Evolutionary conservation across 2,797 vertebrate species (phyloP).

Genomic region (Morelia viridis): DNA sequence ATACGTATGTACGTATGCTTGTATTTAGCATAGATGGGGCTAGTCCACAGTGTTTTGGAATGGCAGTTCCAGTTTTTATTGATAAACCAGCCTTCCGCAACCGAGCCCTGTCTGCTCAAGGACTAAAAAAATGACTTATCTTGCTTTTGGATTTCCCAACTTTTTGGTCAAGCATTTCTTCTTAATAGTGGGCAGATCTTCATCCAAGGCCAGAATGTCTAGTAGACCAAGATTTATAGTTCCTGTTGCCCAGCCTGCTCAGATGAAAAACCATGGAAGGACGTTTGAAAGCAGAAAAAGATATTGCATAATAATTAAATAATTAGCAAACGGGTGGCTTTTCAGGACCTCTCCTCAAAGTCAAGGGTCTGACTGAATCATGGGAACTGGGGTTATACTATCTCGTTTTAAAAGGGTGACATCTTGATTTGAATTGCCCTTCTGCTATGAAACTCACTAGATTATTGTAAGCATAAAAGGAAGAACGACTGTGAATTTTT

Average conservation of each 20-base stretch:
- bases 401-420: too few species aligned
- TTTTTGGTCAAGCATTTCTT: background rate
- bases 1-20: background rate
- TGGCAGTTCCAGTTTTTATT: background rate
- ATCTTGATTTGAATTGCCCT: too few species aligned
- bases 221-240: background rate
- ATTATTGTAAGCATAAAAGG: too few species aligned
- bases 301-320: too few species aligned
- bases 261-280: background rate
- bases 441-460: too few species aligned
- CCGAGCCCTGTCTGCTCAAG: background rate
- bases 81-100: background rate
- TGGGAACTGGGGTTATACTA: too few species aligned
- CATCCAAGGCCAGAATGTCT: slow-evolving; percentile 15
- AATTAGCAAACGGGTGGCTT: too few species aligned
- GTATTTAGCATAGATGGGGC: background rate
- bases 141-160: background rate
- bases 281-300: background rate
- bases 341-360: too few species aligned
- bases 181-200: background rate
- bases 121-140: background rate
- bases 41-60: background rate
- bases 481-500: too few species aligned
- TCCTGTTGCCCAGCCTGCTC: background rate
- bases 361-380: too few species aligned